These are phyloP conservation scores for Drosophila ogumai DNA, from an alignment of 1,140 invertebrate genomes.

Conservation along the genomic window DNA sequence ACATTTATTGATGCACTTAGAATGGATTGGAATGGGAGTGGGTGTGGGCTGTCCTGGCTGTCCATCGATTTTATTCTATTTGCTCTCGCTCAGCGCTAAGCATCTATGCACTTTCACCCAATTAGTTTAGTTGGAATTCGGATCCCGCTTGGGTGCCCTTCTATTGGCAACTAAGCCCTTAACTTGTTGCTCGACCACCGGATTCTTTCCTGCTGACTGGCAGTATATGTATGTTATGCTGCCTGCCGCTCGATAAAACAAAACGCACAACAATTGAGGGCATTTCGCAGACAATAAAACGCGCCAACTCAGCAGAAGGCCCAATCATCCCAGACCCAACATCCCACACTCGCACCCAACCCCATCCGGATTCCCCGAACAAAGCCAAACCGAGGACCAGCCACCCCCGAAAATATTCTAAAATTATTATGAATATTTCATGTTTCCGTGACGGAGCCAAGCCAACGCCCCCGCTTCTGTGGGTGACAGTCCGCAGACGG, in stretches of 20 bases:
- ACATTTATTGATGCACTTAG: conserved; percentile 79
- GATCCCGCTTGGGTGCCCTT: conserved; percentile 8
- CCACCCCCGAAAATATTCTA: conserved; percentile 59
- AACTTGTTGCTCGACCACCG: conserved; percentile 42
- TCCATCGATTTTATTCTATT: conserved; percentile 72
- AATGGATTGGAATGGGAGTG: conserved; percentile 14
- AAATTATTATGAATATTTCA: conserved; percentile 79
- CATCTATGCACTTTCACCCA: conserved; percentile 52
- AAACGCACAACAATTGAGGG: conserved; percentile 63
- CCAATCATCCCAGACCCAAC: conserved; percentile 29
- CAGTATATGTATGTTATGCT: conserved; percentile 20
- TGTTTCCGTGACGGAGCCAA: conserved; percentile 42
- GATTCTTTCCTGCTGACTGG: conserved; percentile 42
- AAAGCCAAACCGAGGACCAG: conserved; percentile 7
- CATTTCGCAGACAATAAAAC: conserved; percentile 66
- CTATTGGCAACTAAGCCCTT: conserved; percentile 11
- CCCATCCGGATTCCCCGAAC: conserved; percentile 16
- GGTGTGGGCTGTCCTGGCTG: conserved; percentile 6
- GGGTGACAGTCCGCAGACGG: conserved; percentile 44
- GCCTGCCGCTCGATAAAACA: conserved; percentile 46
- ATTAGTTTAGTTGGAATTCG: conserved; percentile 70
- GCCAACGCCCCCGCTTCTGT: conserved; percentile 51
- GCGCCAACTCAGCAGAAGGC: conserved; percentile 62
- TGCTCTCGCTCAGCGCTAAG: conserved; percentile 28
- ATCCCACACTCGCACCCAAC: conserved; percentile 23